Evolutionary conservation across 2,113 vertebrate genomes (phyloP).

Genomic region (Alligator mississippiensis): DNA sequence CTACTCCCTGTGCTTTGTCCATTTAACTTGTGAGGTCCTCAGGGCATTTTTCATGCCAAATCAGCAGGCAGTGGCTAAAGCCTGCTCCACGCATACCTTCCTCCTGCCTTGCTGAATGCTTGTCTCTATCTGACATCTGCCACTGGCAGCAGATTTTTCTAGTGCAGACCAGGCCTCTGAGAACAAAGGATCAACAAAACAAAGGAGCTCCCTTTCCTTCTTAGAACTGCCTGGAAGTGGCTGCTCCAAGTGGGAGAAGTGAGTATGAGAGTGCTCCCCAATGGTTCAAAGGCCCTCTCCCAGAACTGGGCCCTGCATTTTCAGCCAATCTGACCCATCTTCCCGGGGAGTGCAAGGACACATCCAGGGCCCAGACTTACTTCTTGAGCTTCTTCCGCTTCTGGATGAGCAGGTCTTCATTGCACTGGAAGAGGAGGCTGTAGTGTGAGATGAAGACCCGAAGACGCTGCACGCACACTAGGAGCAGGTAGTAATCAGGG

Average conservation of each 20-base stretch:
- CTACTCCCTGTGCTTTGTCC: not conserved
- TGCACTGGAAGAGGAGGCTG: slow-evolving; percentile 92
- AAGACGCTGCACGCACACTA: slow-evolving; percentile 94
- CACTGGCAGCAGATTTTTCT: not conserved
- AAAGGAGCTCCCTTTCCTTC: not conserved
- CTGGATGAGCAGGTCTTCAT: slow-evolving; percentile 93
- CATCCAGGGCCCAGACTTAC: slow-evolving; percentile 72
- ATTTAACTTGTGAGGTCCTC: not conserved
- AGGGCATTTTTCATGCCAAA: not conserved
- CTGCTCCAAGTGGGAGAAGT: not conserved
- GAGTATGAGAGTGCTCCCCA: not conserved
- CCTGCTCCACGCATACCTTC: not conserved
- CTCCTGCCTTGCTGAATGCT: not conserved
- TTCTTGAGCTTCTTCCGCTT: slow-evolving; percentile 92
- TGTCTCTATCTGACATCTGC: not conserved
- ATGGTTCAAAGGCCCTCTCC: not conserved
- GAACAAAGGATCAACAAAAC: not conserved
- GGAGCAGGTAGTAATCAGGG: slow-evolving; percentile 94
- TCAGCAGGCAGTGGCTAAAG: not conserved
- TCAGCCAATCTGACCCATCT: not conserved
- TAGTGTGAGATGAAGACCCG: slow-evolving; percentile 91
- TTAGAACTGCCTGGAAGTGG: not conserved
- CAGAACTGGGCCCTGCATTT: not conserved
- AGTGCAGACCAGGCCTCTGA: not conserved
- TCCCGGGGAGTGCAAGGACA: not conserved